phyloP scores from a whole-genome alignment of 2,888 invertebrate genomes.

The Panorpa germanica region DNA sequence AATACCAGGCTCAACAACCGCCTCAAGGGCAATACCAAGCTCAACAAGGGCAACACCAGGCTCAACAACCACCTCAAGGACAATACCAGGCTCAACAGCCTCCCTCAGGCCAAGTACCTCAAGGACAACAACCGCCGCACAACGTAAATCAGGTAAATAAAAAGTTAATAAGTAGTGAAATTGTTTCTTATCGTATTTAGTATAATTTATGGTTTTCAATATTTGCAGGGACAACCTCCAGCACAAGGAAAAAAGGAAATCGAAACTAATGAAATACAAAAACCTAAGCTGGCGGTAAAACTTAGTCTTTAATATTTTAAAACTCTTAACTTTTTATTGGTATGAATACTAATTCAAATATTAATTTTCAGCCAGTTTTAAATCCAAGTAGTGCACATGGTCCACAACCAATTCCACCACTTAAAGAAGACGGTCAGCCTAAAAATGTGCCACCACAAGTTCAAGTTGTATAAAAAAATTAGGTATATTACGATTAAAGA shows the following conservation, averaged over 20 bases:
- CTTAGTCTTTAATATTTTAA: no score
- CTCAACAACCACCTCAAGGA: conserved; percentile 15
- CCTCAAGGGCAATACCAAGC: conserved; percentile 14
- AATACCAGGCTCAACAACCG: conserved; percentile 16
- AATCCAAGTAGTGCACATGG: no score
- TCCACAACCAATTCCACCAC: no score
- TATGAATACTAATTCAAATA: no score
- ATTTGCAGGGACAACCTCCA: conserved; percentile 10
- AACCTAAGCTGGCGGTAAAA: conserved; percentile 1
- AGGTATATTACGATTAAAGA: no score
- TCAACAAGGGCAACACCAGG: conserved; percentile 15
- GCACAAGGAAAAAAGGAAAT: conserved; percentile 6
- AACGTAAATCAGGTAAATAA: conserved; percentile 8
- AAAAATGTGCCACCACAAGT: no score
- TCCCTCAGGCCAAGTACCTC: conserved; percentile 13
- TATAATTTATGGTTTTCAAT: conserved; percentile 6
- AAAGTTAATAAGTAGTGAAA: conserved; percentile 1
- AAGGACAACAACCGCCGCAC: conserved; percentile 12
- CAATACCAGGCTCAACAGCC: conserved; percentile 14
- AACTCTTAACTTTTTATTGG: no score
- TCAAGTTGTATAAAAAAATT: no score
- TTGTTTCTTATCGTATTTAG: conserved; percentile 1
- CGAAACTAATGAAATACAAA: conserved; percentile 11
- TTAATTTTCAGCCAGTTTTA: no score
- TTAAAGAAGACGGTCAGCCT: no score